Evolutionary conservation across 2,113 vertebrate species (phyloP), one percentile per base, ranked within the genome.

Genomic region (Phaethon lepturus): DNA sequence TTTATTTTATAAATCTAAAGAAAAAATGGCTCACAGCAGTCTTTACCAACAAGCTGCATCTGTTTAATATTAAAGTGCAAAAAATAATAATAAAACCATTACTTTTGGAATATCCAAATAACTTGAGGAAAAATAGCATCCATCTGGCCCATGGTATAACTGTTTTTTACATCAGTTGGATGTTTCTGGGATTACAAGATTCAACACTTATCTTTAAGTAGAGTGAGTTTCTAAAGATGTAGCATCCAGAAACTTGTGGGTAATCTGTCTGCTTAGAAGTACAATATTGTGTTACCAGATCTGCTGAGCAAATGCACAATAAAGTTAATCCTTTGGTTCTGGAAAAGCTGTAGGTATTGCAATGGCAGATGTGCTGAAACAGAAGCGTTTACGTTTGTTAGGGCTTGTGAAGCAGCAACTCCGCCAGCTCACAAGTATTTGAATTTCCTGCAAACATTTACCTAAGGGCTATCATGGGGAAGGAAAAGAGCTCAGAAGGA

Each of bases 241-340:
- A 97, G 90, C 97, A 96, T 98, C 97, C 97, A 98, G 97, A 98
- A 97, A 97, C 98, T 98, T 83, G 80, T 95, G 94, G 98, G 97
- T 98, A 98, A 98, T 97, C 93, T 88, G 58, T 95, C 94, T 28
- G 53, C 97, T 97, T 97, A 97, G 62, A 97, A 96, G 97, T 96
- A 86, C 90, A 97, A 97, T 97, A 97, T 98, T 98, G 97, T 96
- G 91, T 98, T 98, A 97, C 97, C 98, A 98, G 98, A 97, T 98
- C 96, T 97, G 97, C 97, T 89, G 96, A 97, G 93, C 94, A 96
- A 97, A 89, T 52, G 95, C 96, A 97, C 98, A 97, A 98, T 98
- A 98, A 98, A 98, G 91, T 98, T 98, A 98, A 98, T 97, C 98
- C 97, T 96, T 85, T 56, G 40, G 63, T 95, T 97, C 97, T 97